A percentile compares a stretch with the other conserved stretches of the same genome.
phyloP scores from a whole-genome alignment of 2,113 vertebrate genomes.

The Saguinus imperator region DNA sequence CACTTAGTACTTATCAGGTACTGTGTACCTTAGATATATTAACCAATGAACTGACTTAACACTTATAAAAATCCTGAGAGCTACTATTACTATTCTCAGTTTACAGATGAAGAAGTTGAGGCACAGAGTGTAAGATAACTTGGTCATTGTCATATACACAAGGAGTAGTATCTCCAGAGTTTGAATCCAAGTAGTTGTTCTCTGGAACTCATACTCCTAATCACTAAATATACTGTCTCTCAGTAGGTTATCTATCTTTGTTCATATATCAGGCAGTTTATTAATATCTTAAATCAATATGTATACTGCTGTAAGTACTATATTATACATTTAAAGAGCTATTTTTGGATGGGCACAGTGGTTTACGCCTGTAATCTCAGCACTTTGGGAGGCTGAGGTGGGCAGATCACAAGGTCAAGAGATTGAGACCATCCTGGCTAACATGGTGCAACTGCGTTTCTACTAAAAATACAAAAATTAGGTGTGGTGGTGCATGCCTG shows the following conservation, averaged over 20 bases:
- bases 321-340: not conserved
- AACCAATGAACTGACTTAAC: not conserved
- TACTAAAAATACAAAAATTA: too few relatives aligned
- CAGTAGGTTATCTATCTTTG: not conserved
- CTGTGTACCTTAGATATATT: not conserved
- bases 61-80: not conserved
- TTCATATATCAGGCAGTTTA: not conserved
- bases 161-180: not conserved
- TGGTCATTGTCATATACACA: not conserved
- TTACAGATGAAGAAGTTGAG: not conserved
- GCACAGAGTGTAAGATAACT: not conserved
- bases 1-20: not conserved
- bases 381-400: too few relatives aligned
- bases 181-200: not conserved
- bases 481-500: rapidly evolving
- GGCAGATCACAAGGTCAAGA: too few relatives aligned
- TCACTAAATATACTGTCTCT: not conserved
- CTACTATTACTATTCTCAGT: not conserved
- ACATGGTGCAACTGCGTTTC: too few relatives aligned
- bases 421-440: too few relatives aligned
- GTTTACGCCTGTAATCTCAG: too few relatives aligned
- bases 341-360: too few relatives aligned
- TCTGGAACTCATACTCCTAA: not conserved
- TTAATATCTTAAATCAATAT: not conserved
- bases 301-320: not conserved